Evolutionary conservation across 92 coral and sea anemone genomes (phyloP), one percentile per base, ranked within the genome.

Genomic region (Umimayanthus kanabou): DNA sequence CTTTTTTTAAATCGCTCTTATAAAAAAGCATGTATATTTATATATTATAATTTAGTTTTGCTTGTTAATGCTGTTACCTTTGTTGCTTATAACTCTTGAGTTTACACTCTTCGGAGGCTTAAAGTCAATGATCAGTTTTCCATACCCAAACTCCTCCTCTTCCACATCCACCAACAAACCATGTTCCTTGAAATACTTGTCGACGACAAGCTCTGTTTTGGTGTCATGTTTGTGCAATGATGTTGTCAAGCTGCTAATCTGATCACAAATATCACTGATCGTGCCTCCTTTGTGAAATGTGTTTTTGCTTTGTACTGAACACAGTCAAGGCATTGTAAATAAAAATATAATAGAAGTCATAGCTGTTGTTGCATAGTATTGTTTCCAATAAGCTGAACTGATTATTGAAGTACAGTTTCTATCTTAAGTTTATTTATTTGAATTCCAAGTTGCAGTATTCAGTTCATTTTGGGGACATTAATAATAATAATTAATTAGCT

Each of bases 101-200:
- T 87, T 42, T 29, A 90, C 83, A 67, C 92, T 91, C 81, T 95
- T 95, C 5, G 98, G 99, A 20, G 81, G 90, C 76, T 93, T 96
- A 75, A 94, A 95, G 91, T 95, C 99, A 91, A 95, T 95, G 74
- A 92, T 77, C 5, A 97, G 94, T 64, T 89, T 94, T 30, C 99
- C 99, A 92, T 82, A 97, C 7, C 98, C 99, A 91, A 92, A 97
- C 43, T 96, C 95, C 71, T 93, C 96, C 33, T 93, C 98, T 20
- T 97, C 99, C 25, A 92, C 91, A 57, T 94, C 92, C 30, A 81
- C 80, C 40, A 90, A 92, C 20, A 92, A 64, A 4, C 95, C 94
- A 71, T 91, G 91, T 29, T 92, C 94, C 80, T 93, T 93, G 87
- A 93, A 71, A 87, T 95, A 97, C 82, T 91, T 95, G 89, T 97